Conservation (phyloP, 2,797 vertebrate species). For the Epinephelus coioides region DNA sequence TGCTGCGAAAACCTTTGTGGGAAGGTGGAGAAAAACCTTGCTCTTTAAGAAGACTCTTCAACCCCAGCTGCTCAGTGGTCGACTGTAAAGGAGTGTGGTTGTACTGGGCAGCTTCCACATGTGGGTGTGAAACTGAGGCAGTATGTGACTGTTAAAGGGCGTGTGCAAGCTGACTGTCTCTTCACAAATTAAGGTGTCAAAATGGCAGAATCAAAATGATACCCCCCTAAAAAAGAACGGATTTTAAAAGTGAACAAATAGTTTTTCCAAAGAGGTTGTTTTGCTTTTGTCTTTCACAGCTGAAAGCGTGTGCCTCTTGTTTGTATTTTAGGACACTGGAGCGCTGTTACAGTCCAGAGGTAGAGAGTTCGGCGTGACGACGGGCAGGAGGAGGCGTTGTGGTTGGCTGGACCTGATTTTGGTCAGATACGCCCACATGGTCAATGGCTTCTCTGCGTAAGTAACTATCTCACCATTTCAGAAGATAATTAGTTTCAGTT, state of each 20-base stretch:
- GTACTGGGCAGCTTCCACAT: neutral
- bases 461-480: slow-evolving; percentile 26
- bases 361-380: slow-evolving; percentile 88
- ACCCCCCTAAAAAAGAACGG: neutral
- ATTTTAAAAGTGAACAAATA: too few relatives aligned
- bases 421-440: slow-evolving; percentile 90
- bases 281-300: neutral
- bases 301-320: neutral
- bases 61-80: neutral
- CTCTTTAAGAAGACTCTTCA: neutral
- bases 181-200: neutral
- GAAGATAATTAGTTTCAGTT: neutral
- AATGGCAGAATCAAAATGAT: neutral
- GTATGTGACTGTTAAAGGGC: neutral
- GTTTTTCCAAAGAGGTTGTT: too few relatives aligned
- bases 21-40: neutral
- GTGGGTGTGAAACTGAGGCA: neutral
- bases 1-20: slow-evolving; percentile 4
- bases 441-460: slow-evolving; percentile 90
- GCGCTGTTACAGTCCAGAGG: slow-evolving; percentile 84
- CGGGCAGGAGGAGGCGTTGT: slow-evolving; percentile 87
- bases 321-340: slow-evolving; percentile 79
- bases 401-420: slow-evolving; percentile 90
- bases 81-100: neutral
- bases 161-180: neutral